Conservation (phyloP, 2,888 invertebrate genomes). For the Ctena decussata region DNA sequence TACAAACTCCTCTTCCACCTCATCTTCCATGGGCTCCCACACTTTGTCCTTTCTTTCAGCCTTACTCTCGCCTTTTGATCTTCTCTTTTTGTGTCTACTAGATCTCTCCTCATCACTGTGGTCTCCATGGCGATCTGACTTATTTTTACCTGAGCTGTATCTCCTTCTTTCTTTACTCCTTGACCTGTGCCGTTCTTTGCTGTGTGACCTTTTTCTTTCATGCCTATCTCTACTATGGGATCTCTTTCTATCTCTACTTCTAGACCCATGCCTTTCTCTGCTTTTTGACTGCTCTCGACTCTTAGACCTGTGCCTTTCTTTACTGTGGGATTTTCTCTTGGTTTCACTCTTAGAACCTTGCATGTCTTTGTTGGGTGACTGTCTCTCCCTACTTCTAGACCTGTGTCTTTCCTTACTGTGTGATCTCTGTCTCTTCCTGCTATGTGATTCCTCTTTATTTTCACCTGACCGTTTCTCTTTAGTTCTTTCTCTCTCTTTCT, state of each 20-base stretch:
- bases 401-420: neutral
- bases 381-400: slow-evolving; percentile 2
- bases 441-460: neutral
- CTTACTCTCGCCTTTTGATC: slow-evolving; percentile 59
- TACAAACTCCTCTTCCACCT: slow-evolving; percentile 67
- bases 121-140: slow-evolving; percentile 36
- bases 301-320: neutral
- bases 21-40: slow-evolving; percentile 69
- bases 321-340: neutral
- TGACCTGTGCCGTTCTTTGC: slow-evolving; percentile 12
- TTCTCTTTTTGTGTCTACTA: slow-evolving; percentile 39
- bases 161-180: slow-evolving; percentile 41
- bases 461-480: slow-evolving; percentile 30
- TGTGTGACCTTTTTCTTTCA: slow-evolving; percentile 28
- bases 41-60: slow-evolving; percentile 55
- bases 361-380: neutral
- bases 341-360: neutral
- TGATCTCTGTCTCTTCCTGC: slow-evolving; percentile 10
- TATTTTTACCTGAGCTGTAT: slow-evolving; percentile 58
- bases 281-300: neutral
- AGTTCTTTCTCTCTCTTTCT: slow-evolving; percentile 24
- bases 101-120: slow-evolving; percentile 51
- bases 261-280: neutral
- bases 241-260: slow-evolving; percentile 31
- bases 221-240: slow-evolving; percentile 12